phyloP scores from a whole-genome alignment of 2,797 vertebrate species.

The Aplochiton taeniatus region DNA sequence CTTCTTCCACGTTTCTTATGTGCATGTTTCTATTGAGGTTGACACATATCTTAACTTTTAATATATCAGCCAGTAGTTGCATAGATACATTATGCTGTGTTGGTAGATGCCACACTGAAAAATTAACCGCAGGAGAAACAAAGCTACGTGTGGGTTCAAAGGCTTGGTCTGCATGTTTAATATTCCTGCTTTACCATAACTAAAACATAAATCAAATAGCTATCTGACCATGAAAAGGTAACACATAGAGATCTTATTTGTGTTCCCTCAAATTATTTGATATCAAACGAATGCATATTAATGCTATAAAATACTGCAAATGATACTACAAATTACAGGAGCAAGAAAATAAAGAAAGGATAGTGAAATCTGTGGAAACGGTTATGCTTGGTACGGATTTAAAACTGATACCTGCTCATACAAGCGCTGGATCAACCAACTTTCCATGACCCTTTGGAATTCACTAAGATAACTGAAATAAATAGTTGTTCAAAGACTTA shows the following conservation, averaged over 20 bases:
- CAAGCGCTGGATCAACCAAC: background rate
- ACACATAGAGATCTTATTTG: too few relatives aligned
- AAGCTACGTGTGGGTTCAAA: slow-evolving; percentile 54
- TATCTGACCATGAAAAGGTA: slow-evolving; percentile 1
- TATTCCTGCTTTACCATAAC: slow-evolving; percentile 37
- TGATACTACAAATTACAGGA: too few relatives aligned
- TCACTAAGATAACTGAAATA: slow-evolving; percentile 6
- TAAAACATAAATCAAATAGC: background rate
- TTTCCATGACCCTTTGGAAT: slow-evolving; percentile 5
- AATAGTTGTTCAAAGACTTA: too few relatives aligned
- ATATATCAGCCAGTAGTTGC: slow-evolving; percentile 41
- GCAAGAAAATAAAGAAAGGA: too few relatives aligned
- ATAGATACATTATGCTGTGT: slow-evolving; percentile 64
- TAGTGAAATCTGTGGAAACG: too few relatives aligned
- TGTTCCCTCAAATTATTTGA: too few relatives aligned
- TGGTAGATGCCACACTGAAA: slow-evolving; percentile 37
- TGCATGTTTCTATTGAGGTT: slow-evolving; percentile 42
- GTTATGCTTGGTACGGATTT: too few relatives aligned
- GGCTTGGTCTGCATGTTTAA: slow-evolving; percentile 66
- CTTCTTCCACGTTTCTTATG: slow-evolving; percentile 44
- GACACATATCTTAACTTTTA: slow-evolving; percentile 50
- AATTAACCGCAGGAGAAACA: slow-evolving; percentile 10
- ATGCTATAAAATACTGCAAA: too few relatives aligned
- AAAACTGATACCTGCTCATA: too few relatives aligned
- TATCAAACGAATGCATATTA: too few relatives aligned